Evolutionary conservation across 2,113 vertebrate genomes (phyloP), one percentile per base, ranked within the genome.

Genomic region (Clarias macrocephalus): DNA sequence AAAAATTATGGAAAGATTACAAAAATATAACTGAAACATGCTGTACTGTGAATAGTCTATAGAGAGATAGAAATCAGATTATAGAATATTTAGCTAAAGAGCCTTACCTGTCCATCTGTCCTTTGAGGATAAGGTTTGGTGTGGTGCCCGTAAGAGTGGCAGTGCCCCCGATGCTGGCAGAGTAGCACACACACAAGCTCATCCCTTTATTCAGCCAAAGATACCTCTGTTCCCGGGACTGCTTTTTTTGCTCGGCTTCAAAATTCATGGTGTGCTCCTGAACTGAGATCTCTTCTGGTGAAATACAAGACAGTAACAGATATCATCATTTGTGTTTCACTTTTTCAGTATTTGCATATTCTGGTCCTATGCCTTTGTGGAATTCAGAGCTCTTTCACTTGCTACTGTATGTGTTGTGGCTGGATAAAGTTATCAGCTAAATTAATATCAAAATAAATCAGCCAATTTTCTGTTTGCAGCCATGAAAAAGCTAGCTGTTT

Each of bases 121-220:
- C 98, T 91, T 97, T 96, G 56, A 99, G 93, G 88, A 99, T 96
- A 92, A 99, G 94, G 83, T 99, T 99, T 66, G 98, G 96, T 0
- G 96, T 93, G 3, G 97, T 98, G 80, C 98, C 98, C 0, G 98
- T 99, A 86, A 99, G 94, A 0, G 98, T 99, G 77, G 97, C 97
- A 0, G 96, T 98, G 68, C 98, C 98, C 15, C 98, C 98, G 0
- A 99, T 98, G 92, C 97, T 99, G 91, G 98, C 93, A 0, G 98
- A 93, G 85, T 99, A 99, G 88, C 97, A 98, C 86, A 99, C 95
- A 0, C 92, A 93, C 54, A 99, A 94, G 88, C 94, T 96, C 95
- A 99, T 95, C 30, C 96, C 97, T 93, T 97, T 97, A 92, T 88
- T 94, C 57, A 98, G 63, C 4, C 72, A 90, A 0, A 62, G 23